Conservation (phyloP, 1,140 invertebrate genomes). For the Drosophila equinoxialis region DNA sequence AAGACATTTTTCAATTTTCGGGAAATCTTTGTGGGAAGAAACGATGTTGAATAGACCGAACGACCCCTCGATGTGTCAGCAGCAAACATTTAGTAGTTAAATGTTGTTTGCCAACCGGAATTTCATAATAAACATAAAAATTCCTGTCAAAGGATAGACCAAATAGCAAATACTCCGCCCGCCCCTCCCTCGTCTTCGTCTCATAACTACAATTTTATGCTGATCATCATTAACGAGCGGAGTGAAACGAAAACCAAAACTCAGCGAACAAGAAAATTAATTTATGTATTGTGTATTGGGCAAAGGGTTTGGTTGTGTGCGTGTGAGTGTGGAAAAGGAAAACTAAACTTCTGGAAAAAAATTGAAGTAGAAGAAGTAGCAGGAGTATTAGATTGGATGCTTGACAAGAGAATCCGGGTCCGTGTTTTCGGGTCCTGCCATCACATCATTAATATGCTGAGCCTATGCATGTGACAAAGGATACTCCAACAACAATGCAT, state of each 20-base stretch:
- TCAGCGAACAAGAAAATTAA: slow-evolving; percentile 77
- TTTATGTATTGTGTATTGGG: slow-evolving; percentile 51
- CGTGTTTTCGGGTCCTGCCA: slow-evolving; percentile 18
- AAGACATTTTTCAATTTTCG: slow-evolving; percentile 54
- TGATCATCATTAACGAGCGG: slow-evolving; percentile 75
- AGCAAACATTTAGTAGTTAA: slow-evolving; percentile 40
- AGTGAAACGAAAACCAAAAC: slow-evolving; percentile 51
- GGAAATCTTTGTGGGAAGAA: slow-evolving; percentile 33
- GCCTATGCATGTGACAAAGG: slow-evolving; percentile 75
- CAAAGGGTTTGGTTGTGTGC: slow-evolving; percentile 53
- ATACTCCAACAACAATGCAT: slow-evolving; percentile 69
- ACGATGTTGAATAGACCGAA: neutral
- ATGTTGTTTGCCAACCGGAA: slow-evolving; percentile 59
- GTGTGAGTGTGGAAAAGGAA: slow-evolving; percentile 41
- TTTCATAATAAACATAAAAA: slow-evolving; percentile 65
- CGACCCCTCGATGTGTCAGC: slow-evolving; percentile 41
- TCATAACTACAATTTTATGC: slow-evolving; percentile 58
- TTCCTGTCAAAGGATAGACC: slow-evolving; percentile 36
- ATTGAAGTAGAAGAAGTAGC: neutral
- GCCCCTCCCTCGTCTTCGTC: neutral
- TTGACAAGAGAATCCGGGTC: slow-evolving; percentile 13
- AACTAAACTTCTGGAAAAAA: slow-evolving; percentile 55
- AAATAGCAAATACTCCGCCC: slow-evolving; percentile 13
- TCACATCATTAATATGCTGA: slow-evolving; percentile 77
- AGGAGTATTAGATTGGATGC: slow-evolving; percentile 16